A percentile compares a stretch with the other conserved stretches of the same genome.
Conservation (phyloP, 2,797 vertebrate genomes). For the Orientallactaga sibirica region DNA sequence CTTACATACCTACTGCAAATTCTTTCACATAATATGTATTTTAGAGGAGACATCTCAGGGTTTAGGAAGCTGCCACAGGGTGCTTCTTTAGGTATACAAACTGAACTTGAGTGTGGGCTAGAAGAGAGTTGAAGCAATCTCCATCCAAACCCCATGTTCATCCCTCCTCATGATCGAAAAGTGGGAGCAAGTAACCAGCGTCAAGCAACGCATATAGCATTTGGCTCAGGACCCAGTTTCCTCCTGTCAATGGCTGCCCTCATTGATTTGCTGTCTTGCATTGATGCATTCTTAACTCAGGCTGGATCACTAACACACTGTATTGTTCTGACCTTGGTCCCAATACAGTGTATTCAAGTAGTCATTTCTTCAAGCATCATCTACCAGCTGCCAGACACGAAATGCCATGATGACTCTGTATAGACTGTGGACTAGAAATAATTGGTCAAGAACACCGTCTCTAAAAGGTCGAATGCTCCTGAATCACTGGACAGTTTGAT, state of each 20-base stretch:
- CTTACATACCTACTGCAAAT: neutral
- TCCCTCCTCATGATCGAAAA: neutral
- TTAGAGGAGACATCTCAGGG: neutral
- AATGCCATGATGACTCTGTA: neutral
- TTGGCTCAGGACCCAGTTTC: neutral
- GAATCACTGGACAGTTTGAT: neutral
- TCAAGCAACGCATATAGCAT: neutral
- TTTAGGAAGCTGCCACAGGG: neutral
- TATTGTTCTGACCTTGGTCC: neutral
- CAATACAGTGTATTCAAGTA: neutral
- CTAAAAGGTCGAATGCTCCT: neutral
- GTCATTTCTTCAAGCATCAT: constrained; percentile 7
- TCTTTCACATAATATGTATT: constrained; percentile 5
- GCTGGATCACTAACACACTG: neutral
- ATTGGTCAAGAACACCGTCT: neutral
- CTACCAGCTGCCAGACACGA: neutral
- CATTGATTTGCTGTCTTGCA: neutral
- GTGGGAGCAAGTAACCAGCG: neutral
- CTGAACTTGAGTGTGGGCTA: neutral
- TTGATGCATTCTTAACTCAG: constrained; percentile 3
- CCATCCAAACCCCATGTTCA: neutral
- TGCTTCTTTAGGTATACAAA: neutral
- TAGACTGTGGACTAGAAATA: neutral
- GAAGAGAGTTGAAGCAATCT: neutral
- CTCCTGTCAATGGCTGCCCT: neutral